Evolutionary conservation across 1,140 invertebrate genomes (phyloP).

Genomic region (Cyphomyrmex costatus): DNA sequence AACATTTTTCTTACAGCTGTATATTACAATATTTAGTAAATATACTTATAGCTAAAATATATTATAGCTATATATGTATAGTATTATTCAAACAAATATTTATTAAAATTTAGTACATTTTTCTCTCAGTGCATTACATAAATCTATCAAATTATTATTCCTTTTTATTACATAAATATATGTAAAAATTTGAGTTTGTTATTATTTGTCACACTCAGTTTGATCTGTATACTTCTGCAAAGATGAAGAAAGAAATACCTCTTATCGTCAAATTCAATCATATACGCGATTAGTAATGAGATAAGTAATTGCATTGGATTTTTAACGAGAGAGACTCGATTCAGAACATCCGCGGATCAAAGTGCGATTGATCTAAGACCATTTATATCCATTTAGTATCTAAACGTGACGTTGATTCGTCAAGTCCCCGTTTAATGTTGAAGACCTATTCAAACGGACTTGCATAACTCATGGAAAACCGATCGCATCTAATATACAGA

Average conservation of each 20-base stretch:
- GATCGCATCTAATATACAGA: neutral
- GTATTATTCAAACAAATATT: too few relatives aligned
- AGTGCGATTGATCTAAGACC: conserved; percentile 24
- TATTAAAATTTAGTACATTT: too few relatives aligned
- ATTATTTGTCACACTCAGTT: neutral
- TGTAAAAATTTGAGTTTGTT: neutral
- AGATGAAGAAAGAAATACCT: neutral
- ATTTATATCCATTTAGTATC: conserved; percentile 17
- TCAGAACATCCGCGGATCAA: conserved; percentile 16
- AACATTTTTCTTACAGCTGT: too few relatives aligned
- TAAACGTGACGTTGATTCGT: neutral
- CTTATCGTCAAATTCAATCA: conserved; percentile 4
- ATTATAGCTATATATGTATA: too few relatives aligned
- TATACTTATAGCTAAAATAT: too few relatives aligned
- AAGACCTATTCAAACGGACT: neutral
- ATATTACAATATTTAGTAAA: too few relatives aligned
- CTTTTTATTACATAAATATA: neutral
- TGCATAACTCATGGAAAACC: neutral
- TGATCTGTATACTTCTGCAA: neutral
- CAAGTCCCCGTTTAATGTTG: neutral
- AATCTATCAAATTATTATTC: neutral
- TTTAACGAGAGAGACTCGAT: conserved; percentile 18
- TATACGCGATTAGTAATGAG: neutral
- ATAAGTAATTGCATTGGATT: neutral
- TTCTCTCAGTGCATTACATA: too few relatives aligned